phyloP scores from a whole-genome alignment of 2,888 invertebrate genomes.

The Lycocerus yunnanus region DNA sequence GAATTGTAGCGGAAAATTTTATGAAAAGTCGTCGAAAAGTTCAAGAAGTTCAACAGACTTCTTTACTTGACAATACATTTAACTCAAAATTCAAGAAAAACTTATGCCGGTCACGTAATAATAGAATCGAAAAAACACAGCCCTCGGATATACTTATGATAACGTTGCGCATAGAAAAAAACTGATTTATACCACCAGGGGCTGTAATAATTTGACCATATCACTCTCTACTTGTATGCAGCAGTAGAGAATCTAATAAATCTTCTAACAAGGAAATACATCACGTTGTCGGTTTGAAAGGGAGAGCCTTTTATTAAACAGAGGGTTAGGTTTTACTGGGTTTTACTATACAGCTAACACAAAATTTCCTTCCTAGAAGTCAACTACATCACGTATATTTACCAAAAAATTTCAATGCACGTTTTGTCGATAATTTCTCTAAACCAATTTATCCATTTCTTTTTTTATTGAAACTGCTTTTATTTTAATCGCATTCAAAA shows the following conservation, averaged over 20 bases:
- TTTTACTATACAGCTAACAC: constrained; percentile 8
- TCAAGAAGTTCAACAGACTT: not conserved
- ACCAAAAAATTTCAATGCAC: not conserved
- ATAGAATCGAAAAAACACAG: constrained; percentile 14
- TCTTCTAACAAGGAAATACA: constrained; percentile 27
- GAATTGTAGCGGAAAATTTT: not conserved
- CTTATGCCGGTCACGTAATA: constrained; percentile 16
- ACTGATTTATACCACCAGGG: constrained; percentile 27
- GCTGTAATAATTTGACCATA: constrained; percentile 28
- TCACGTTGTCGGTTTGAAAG: constrained; percentile 26
- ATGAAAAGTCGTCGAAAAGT: not conserved
- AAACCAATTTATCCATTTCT: not conserved
- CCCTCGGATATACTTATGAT: constrained; percentile 18
- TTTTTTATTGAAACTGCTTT: not conserved
- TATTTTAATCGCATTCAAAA: not conserved
- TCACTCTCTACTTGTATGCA: constrained; percentile 18
- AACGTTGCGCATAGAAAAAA: constrained; percentile 13
- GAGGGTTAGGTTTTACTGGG: constrained; percentile 12
- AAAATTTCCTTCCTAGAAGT: constrained; percentile 9
- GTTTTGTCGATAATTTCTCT: not conserved
- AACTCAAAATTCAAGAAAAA: constrained; percentile 3
- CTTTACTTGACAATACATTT: constrained; percentile 8
- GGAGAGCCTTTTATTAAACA: constrained; percentile 27
- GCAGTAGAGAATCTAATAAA: constrained; percentile 27
- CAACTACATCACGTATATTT: not conserved